These are phyloP conservation scores for Timema cristinae DNA, from an alignment of 2,888 invertebrate species.

Conservation along the genomic window DNA sequence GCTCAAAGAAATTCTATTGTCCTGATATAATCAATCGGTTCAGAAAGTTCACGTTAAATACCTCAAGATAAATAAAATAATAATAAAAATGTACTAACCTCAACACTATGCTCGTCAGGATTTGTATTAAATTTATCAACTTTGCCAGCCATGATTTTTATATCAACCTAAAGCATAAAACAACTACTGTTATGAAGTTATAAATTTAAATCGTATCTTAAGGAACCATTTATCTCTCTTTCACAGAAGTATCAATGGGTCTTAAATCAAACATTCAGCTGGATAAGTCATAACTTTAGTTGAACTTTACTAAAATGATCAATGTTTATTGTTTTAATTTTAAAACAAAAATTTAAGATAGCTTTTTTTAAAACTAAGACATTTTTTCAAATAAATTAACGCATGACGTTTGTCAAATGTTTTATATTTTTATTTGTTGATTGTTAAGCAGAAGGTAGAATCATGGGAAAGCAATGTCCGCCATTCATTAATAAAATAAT, in stretches of 20 bases:
- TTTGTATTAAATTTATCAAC: slow-evolving; percentile 36
- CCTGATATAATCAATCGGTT: no score
- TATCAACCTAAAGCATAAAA: neutral
- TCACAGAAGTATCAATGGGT: no score
- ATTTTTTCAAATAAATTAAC: neutral
- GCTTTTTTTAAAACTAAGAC: neutral
- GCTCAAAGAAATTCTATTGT: no score
- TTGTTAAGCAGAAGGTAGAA: neutral
- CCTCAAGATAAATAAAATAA: no score
- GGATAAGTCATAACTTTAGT: neutral
- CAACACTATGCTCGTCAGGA: slow-evolving; percentile 46
- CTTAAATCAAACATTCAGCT: no score
- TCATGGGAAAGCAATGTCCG: slow-evolving; percentile 16
- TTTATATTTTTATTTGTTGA: neutral
- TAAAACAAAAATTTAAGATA: neutral
- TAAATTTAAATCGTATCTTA: neutral
- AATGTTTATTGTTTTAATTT: neutral
- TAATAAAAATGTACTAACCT: slow-evolving; percentile 41
- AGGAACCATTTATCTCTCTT: no score
- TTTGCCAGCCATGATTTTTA: slow-evolving; percentile 21
- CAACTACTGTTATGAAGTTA: neutral
- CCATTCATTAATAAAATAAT: no score
- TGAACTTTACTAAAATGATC: neutral
- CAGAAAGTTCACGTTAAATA: no score
- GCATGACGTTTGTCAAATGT: neutral